These are phyloP conservation scores for Geothlypis trichas DNA, from an alignment of 2,113 vertebrate genomes.

Conservation along the genomic window DNA sequence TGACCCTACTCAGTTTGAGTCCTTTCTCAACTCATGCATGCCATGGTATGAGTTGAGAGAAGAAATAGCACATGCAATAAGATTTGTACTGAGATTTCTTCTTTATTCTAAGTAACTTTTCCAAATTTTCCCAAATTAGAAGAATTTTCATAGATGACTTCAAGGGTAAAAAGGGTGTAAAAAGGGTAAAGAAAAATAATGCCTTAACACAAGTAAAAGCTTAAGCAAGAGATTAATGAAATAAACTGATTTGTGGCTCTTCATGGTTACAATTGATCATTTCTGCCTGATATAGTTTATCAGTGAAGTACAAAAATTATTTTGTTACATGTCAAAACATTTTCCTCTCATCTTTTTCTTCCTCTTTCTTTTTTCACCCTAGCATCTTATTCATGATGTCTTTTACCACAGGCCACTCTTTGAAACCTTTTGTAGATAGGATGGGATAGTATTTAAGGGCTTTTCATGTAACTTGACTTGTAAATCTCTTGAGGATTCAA, in stretches of 20 bases:
- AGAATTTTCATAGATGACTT: neutral
- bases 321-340: neutral
- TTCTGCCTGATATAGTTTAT: neutral
- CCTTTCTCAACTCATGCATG: neutral
- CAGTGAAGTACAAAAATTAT: neutral
- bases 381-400: neutral
- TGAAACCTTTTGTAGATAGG: neutral
- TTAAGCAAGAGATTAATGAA: neutral
- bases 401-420: neutral
- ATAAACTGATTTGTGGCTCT: neutral
- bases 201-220: neutral
- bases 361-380: neutral
- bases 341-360: neutral
- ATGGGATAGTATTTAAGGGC: neutral
- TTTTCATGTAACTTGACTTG: neutral
- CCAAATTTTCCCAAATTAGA: neutral
- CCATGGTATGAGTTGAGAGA: neutral
- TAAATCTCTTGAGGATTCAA: neutral
- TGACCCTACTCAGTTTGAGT: neutral
- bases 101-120: neutral
- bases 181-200: neutral
- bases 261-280: neutral
- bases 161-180: neutral
- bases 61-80: neutral
- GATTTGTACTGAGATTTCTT: neutral